Percentiles rank a stretch among this genome's conserved stretches.
Evolutionary conservation across 2,888 invertebrate species (phyloP).

Genomic region (Leptura quadrifasciata): DNA sequence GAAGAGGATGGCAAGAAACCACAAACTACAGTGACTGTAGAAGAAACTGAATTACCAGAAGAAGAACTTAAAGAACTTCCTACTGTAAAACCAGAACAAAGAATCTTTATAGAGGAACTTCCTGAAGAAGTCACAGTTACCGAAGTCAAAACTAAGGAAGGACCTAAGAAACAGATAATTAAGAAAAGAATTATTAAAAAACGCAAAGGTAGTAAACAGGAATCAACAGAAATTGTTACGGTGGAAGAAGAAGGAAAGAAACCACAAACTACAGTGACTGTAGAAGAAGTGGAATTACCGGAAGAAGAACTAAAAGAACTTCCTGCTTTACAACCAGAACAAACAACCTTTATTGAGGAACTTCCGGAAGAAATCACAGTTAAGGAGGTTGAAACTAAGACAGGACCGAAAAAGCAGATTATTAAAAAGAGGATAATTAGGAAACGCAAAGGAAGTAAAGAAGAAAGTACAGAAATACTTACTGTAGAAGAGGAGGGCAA

Average conservation of each 20-base stretch:
- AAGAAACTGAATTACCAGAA: slow-evolving; percentile 70
- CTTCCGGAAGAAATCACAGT: slow-evolving; percentile 72
- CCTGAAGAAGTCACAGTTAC: slow-evolving; percentile 72
- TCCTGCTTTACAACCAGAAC: slow-evolving; percentile 60
- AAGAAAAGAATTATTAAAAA: slow-evolving; percentile 10
- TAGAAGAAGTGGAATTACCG: slow-evolving; percentile 58
- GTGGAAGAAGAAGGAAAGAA: slow-evolving; percentile 54
- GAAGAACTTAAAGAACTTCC: slow-evolving; percentile 61
- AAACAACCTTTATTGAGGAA: slow-evolving; percentile 61
- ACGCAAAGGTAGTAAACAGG: slow-evolving; percentile 67
- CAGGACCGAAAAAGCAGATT: slow-evolving; percentile 59
- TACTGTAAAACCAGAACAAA: slow-evolving; percentile 58
- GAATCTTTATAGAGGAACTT: slow-evolving; percentile 64
- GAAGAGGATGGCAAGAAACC: slow-evolving; percentile 65
- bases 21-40: slow-evolving; percentile 60
- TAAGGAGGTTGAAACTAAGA: slow-evolving; percentile 64
- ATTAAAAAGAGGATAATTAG: slow-evolving; percentile 72
- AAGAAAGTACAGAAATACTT: slow-evolving; percentile 70
- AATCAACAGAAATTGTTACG: slow-evolving; percentile 68
- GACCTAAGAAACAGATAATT: not conserved
- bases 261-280: slow-evolving; percentile 59
- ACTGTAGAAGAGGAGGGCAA: slow-evolving; percentile 71
- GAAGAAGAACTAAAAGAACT: slow-evolving; percentile 53
- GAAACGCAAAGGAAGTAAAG: slow-evolving; percentile 71
- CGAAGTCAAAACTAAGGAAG: slow-evolving; percentile 8